A percentile compares a stretch with the other conserved stretches of the same genome.
Evolutionary conservation across 2,113 vertebrate genomes (phyloP).

Genomic region (Daboia siamensis): DNA sequence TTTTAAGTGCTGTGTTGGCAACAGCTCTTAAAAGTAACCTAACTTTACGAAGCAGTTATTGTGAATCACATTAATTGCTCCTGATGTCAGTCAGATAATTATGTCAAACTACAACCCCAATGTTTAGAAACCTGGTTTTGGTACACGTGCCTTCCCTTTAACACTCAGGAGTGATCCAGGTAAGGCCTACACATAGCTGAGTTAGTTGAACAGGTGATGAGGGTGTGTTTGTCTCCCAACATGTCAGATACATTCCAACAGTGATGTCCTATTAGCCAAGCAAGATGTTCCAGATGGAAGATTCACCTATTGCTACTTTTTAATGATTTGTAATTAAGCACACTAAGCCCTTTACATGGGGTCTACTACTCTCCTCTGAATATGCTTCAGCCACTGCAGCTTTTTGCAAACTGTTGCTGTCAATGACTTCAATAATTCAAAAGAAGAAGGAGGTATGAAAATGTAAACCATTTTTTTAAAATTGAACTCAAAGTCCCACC

Average conservation of each 20-base stretch:
- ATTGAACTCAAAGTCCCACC: neutral
- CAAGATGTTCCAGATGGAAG: neutral
- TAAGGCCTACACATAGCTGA: neutral
- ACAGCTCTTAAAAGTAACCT: slow-evolving; percentile 8
- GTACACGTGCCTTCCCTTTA: neutral
- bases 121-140: neutral
- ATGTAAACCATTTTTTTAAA: neutral
- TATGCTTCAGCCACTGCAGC: neutral
- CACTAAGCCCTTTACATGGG: neutral
- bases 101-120: neutral
- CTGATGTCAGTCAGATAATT: neutral
- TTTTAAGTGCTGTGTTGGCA: slow-evolving; percentile 20
- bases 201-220: neutral
- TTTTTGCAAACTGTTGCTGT: neutral
- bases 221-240: neutral
- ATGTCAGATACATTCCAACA: neutral
- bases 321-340: neutral
- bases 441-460: neutral
- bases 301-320: neutral
- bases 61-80: neutral
- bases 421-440: neutral
- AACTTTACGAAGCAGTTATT: slow-evolving; percentile 16
- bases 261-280: neutral
- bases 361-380: neutral
- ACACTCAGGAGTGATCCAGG: neutral